phyloP scores from a whole-genome alignment of 2,797 vertebrate species.

The Synaphobranchus kaupii region DNA sequence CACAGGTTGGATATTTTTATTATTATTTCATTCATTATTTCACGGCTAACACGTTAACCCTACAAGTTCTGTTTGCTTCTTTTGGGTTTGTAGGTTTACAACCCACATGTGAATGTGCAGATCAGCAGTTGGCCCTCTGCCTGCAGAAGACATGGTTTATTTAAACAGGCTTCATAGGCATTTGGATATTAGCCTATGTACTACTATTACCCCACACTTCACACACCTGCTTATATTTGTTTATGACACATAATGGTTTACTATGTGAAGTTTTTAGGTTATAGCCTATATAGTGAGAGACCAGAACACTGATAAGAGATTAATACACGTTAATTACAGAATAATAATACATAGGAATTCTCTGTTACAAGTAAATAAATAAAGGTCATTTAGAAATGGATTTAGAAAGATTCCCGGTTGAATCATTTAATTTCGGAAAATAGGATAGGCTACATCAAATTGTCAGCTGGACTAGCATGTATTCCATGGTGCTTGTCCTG shows the following conservation, averaged over 20 bases:
- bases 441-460: conserved; percentile 12
- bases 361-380: not conserved
- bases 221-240: too few species aligned
- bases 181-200: too few species aligned
- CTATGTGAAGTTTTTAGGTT: too few species aligned
- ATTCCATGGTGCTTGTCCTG: conserved; percentile 47
- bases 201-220: too few species aligned
- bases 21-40: not conserved
- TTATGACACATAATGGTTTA: too few species aligned
- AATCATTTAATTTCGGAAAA: conserved; percentile 15
- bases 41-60: not conserved
- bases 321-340: too few species aligned
- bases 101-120: not conserved
- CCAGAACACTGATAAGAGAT: not conserved
- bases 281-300: not conserved
- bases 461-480: conserved; percentile 50
- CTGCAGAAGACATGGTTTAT: too few species aligned
- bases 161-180: too few species aligned
- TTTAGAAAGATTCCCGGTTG: not conserved
- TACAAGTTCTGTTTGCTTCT: not conserved
- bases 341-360: not conserved
- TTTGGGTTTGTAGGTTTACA: not conserved
- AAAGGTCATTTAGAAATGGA: not conserved
- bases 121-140: not conserved
- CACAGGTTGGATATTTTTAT: too few species aligned